Conservation (phyloP, 2,797 vertebrate genomes). For the Peromyscus attwateri region DNA sequence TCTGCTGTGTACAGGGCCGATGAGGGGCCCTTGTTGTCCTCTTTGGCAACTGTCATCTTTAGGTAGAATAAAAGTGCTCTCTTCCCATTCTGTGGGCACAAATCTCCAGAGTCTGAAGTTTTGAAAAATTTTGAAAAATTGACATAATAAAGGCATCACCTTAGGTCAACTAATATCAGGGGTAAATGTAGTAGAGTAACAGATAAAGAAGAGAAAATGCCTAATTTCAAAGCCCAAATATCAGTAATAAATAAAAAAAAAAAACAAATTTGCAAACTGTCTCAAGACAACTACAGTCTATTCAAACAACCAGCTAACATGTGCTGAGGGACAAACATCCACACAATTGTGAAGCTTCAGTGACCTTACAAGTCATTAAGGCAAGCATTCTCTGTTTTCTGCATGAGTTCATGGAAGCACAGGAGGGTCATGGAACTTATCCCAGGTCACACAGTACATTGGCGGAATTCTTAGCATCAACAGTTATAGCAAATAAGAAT, state of each 20-base stretch:
- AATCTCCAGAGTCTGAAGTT: neutral
- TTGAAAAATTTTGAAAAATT: neutral
- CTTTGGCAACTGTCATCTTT: neutral
- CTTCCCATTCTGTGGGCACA: neutral
- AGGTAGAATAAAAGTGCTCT: neutral
- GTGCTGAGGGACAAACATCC: neutral
- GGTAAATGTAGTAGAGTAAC: neutral
- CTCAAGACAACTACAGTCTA: slow-evolving; percentile 1
- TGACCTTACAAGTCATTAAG: slow-evolving; percentile 13
- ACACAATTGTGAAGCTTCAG: neutral
- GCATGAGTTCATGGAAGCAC: neutral
- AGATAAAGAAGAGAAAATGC: neutral
- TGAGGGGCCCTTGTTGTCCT: neutral
- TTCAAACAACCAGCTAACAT: neutral
- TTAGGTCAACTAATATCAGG: neutral
- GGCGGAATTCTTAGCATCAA: neutral
- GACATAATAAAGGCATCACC: neutral
- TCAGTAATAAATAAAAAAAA: neutral
- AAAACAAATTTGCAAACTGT: neutral
- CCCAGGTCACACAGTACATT: neutral
- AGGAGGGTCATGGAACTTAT: neutral
- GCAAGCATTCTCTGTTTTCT: neutral
- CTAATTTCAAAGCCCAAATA: slow-evolving; percentile 19
- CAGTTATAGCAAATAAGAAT: neutral
- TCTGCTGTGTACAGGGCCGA: neutral